These are phyloP conservation scores for Nebria salina DNA, from an alignment of 2,888 invertebrate genomes.

Conservation along the genomic window DNA sequence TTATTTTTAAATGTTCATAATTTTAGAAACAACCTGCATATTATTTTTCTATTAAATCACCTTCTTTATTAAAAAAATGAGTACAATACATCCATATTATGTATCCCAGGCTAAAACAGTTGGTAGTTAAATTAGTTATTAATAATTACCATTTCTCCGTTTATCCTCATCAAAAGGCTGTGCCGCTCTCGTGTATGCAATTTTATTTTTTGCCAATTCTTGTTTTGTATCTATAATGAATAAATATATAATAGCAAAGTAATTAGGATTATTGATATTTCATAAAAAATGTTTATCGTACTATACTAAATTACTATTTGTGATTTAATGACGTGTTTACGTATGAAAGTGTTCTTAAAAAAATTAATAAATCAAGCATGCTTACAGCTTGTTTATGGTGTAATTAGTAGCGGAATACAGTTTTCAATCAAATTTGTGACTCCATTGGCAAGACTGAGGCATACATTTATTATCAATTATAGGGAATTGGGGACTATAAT, in stretches of 20 bases:
- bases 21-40: too few relatives aligned
- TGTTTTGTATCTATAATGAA: slow-evolving; percentile 63
- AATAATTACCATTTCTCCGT: slow-evolving; percentile 63
- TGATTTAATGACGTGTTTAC: too few relatives aligned
- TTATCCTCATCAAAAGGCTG: slow-evolving; percentile 63
- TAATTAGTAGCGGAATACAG: too few relatives aligned
- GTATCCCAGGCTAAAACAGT: slow-evolving; percentile 3
- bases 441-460: too few relatives aligned
- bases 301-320: neutral
- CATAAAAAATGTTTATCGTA: neutral
- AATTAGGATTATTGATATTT: neutral
- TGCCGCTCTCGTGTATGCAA: slow-evolving; percentile 66
- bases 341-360: too few relatives aligned
- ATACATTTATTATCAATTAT: too few relatives aligned
- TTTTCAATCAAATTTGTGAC: too few relatives aligned
- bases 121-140: neutral
- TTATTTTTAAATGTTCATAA: too few relatives aligned
- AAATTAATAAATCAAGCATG: too few relatives aligned
- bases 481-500: too few relatives aligned
- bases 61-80: neutral
- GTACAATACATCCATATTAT: neutral
- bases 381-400: too few relatives aligned
- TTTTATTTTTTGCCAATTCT: slow-evolving; percentile 66
- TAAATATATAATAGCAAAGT: neutral
- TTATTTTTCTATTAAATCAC: neutral